Evolutionary conservation across 2,113 vertebrate genomes (phyloP), one percentile per base, ranked within the genome.

Genomic region (Sander lucioperca): DNA sequence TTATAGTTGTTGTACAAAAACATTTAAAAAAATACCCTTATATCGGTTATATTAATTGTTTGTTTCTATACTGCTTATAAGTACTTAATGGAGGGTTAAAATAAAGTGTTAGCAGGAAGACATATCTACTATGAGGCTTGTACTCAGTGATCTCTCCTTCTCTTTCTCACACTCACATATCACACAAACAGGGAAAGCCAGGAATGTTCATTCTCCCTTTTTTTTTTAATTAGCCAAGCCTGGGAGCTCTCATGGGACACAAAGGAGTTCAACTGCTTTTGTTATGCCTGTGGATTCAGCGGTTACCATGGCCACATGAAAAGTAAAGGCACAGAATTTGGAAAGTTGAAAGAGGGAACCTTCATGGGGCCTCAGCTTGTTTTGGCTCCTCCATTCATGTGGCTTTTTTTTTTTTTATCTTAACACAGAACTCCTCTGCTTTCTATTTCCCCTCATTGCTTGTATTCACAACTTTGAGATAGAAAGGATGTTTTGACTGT

Each of bases 211-310:
- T 81, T 82, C 78, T 61, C 59, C 77, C 53, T 39, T 16, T 50
- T 66, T 66, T 85, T 88, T 85, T 87, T 86, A 86, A 92, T 91
- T 88, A 79, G 80, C 83, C 67, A 6, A 83, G 83, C 77, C 82
- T 83, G 86, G 74, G 75, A 77, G 79, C 83, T 84, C 88, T 89
- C 83, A 67, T 36, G 63, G 75, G 63, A 75, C 78, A 89, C 89
- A 93, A 92, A 91, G 57, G 89, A 85, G 36, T 79, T 86, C 65
- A 79, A 71, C 83, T 83, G 88, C 91, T 86, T 89, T 88, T 94
- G 93, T 92, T 71, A 45, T 63, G 82, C 58, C 68, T 50, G 80
- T 74, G 82, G 82, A 89, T 88, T 83, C 86, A 86, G 79, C 4
- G 2, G 93, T 94, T 84, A 13, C 93, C 91, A 89, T 91, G 91